Evolutionary conservation across 2,797 vertebrate genomes (phyloP).

Genomic region (Pangasius krempfi): DNA sequence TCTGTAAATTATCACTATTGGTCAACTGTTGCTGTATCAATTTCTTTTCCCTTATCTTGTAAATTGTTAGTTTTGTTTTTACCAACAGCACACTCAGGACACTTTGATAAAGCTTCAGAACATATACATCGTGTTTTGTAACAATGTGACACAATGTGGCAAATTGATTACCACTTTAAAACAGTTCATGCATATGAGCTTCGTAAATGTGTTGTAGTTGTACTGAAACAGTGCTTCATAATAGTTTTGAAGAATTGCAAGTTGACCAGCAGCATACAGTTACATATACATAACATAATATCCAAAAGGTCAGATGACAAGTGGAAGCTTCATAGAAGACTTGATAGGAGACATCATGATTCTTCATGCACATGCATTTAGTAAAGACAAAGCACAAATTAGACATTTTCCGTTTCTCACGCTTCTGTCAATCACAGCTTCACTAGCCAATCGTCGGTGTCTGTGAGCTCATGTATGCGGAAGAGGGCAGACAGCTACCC

Average conservation of each 20-base stretch:
- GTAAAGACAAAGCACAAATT: background rate
- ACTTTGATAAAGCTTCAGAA: background rate
- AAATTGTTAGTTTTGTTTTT: background rate
- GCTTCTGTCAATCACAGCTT: background rate
- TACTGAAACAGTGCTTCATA: background rate
- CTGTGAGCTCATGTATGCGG: background rate
- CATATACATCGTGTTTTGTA: background rate
- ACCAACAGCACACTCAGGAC: background rate
- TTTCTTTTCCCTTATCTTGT: background rate
- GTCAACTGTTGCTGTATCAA: background rate
- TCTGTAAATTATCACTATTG: background rate
- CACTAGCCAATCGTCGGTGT: background rate
- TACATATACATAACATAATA: background rate
- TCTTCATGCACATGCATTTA: background rate
- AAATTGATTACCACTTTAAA: background rate
- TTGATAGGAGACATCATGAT: background rate
- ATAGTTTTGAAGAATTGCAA: background rate
- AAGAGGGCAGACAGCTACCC: background rate
- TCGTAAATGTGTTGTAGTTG: background rate
- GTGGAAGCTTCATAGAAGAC: background rate
- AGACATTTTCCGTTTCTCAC: too few species aligned
- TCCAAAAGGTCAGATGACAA: background rate
- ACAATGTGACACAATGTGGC: background rate
- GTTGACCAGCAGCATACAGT: background rate
- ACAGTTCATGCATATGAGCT: background rate